Base-by-base conservation (phyloP, 2,113 vertebrate genomes). In the Silurus meridionalis region DNA sequence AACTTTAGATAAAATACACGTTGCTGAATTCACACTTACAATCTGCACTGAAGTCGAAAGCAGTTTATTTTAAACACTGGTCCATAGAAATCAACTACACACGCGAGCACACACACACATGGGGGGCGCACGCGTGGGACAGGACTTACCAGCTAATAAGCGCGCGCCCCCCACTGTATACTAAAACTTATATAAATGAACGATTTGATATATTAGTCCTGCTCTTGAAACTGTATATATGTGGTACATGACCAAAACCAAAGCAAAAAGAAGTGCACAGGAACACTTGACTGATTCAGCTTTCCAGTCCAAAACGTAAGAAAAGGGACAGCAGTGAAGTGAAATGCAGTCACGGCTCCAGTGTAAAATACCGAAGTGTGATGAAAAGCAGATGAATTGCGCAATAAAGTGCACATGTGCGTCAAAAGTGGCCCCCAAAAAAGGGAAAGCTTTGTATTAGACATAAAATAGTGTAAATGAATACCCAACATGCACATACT, bases 341-440 rank as follows among this genome's bases (percentile, higher is more conserved):
- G 6, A 58, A 37, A 69, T 23, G 23, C 48, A 69, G 37, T 19
- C 25, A 5, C 2, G 19, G 19, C 19, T 25, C 53, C 3, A 57
- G 9, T 7, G 8, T 9, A 53, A 84, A 2, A 53, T 15, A 61
- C 17, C 7, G 8, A 19, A 80, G 25, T 28, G 19, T 63, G 50
- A 55, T 69, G 84, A 53, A 80, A 67, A 64, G 84, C 84, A 71
- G 77, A 63, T 48, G 46, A 71, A 55, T 67, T 85, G 28, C 77
- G 64, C 63, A 85, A 80, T 48, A 11, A 57, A 23, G 37, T 17
- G 64, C 75, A 85, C 84, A 67, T 85, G 75, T 85, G 77, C 28
- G 63, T n/a, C 48, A 80, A 85, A 53, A 9, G 69, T 37, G 37
- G 2, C 37, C 37, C 37, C 37, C 8, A 14, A 60, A 37, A 37